Evolutionary conservation across 1,140 invertebrate species (phyloP), one percentile per base, ranked within the genome.

Genomic region (Oncopodura yosiiana): DNA sequence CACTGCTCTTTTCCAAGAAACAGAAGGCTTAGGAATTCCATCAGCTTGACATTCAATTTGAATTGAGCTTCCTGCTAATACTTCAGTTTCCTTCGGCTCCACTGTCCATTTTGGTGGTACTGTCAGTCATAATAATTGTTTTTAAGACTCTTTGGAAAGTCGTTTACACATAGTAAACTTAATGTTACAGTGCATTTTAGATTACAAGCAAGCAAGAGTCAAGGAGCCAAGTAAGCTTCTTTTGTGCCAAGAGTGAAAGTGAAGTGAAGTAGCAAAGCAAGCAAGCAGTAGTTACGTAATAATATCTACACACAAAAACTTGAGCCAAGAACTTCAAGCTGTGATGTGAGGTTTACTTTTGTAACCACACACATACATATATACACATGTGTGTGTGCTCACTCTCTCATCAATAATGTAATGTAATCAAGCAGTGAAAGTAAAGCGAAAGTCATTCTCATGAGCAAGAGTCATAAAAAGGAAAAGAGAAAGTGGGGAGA

Each of bases 61-160:
- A 12, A 91, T 79, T 61, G 84, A 81, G 66, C 87, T 80, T 1
- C 86, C 85, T 3, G 87, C 81, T 3, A 88, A 82, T 3, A 87
- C 87, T 57, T 82, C 87, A 3, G 84, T 79, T 65, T 95, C 88
- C 61, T 79, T 77, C 0, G 91, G 91, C 66, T 94, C 87, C 54
- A 87, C 75, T 1, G 87, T 78, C 92, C 92, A 95, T 65, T 83
- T 78, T 12, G 90, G 90, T 11, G 90, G 88, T 39, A 94, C 88
- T 92, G 67, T 49, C 76, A 74, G 38, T 16, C 9, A 41, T 8
- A 18, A 9, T 18, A 41, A 41, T 18, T 41, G 9, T 41, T 41
- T 41, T 19, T 41, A 6, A 44, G 24, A 26, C 9, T 26, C 38
- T 6, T 11, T 14, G 19, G 6, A 12, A 18, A 9, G 19, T 44